Evolutionary conservation across 2,113 vertebrate genomes (phyloP).

Genomic region (Myrmophylax atrothorax): DNA sequence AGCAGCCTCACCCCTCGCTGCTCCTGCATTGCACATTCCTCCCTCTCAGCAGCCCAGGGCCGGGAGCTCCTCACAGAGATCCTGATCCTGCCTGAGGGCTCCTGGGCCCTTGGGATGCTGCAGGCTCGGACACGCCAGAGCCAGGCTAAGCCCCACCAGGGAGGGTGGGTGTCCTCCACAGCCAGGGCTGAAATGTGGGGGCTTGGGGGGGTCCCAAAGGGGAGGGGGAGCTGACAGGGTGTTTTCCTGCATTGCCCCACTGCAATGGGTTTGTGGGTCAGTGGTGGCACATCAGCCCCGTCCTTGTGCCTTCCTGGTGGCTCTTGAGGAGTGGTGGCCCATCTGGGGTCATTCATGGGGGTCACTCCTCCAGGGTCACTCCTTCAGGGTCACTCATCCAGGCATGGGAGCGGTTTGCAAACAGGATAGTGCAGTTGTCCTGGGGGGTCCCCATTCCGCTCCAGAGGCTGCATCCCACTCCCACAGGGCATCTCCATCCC

Average conservation of each 20-base stretch:
- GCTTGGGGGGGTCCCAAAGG: neutral
- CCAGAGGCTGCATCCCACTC: neutral
- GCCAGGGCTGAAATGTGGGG: neutral
- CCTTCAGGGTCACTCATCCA: neutral
- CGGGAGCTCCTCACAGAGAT: neutral
- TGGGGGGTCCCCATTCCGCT: neutral
- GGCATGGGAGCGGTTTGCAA: neutral
- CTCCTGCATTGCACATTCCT: neutral
- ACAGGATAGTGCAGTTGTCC: neutral
- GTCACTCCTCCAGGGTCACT: neutral
- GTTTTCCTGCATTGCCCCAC: rapidly evolving
- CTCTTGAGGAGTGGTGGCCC: rapidly evolving
- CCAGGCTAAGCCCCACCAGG: neutral
- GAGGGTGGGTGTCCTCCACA: neutral
- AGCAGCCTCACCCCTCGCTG: neutral
- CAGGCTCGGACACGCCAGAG: neutral
- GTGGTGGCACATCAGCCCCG: neutral
- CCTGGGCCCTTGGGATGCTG: neutral
- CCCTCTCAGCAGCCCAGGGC: neutral
- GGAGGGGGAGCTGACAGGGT: rapidly evolving
- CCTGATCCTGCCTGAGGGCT: neutral
- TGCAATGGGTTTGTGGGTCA: rapidly evolving
- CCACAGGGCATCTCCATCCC: neutral
- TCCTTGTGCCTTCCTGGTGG: no score
- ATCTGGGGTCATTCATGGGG: neutral